Evolutionary conservation across 2,797 vertebrate genomes (phyloP).

Genomic region (Esox lucius): DNA sequence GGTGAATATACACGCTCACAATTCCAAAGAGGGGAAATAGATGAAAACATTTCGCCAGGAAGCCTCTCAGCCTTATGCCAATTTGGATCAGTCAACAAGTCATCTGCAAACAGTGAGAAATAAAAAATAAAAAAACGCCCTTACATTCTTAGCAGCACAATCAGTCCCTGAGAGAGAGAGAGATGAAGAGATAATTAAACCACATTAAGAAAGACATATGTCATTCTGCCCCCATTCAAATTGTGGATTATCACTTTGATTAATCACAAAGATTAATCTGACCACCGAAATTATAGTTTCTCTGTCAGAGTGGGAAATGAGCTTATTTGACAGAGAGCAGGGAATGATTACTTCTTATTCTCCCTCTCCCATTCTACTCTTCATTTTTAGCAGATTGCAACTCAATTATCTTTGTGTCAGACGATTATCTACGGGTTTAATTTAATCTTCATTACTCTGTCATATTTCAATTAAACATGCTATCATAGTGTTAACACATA

Average conservation of each 20-base stretch:
- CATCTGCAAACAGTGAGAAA: conserved; percentile 50
- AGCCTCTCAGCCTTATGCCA: conserved; percentile 41
- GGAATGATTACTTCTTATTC: conserved; percentile 72
- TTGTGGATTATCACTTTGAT: conserved; percentile 82
- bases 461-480: conserved; percentile 94
- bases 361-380: conserved; percentile 69
- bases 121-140: conserved; percentile 40
- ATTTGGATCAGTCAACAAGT: conserved; percentile 68
- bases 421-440: conserved; percentile 90
- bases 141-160: conserved; percentile 46
- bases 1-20: conserved; percentile 53
- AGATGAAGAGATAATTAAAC: conserved; percentile 67
- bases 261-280: conserved; percentile 80
- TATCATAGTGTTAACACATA: conserved; percentile 84
- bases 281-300: conserved; percentile 75
- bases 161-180: conserved; percentile 33
- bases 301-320: conserved; percentile 71
- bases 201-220: conserved; percentile 76
- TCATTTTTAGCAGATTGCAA: conserved; percentile 79
- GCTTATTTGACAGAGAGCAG: conserved; percentile 70
- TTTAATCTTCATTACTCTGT: conserved; percentile 91
- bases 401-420: conserved; percentile 93
- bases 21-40: conserved; percentile 50
- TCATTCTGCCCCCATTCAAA: conserved; percentile 73
- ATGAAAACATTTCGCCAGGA: conserved; percentile 63